These are phyloP conservation scores for Archivesica marissinica DNA, from an alignment of 1,140 invertebrate genomes.

Conservation along the genomic window DNA sequence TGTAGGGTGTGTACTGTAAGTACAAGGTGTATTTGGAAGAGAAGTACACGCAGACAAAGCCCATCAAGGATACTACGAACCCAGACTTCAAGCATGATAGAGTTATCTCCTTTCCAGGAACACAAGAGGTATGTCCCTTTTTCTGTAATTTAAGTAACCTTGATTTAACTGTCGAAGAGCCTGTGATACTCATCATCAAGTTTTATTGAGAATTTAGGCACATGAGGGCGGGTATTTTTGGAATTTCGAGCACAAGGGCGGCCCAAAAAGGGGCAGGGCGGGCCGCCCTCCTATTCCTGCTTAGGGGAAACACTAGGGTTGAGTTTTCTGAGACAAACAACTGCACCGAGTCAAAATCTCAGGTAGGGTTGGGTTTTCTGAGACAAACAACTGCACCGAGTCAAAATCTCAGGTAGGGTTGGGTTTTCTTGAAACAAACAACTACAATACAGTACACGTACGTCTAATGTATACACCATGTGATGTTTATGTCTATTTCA, in stretches of 20 bases:
- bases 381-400: not conserved
- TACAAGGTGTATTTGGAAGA: constrained; percentile 83
- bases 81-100: constrained; percentile 86
- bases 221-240: not conserved
- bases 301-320: not conserved
- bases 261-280: not conserved
- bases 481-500: constrained; percentile 70
- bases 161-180: no score
- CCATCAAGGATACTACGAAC: constrained; percentile 84
- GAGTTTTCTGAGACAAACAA: not conserved
- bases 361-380: not conserved
- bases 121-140: constrained; percentile 10
- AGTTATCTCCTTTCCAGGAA: constrained; percentile 77
- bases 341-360: not conserved
- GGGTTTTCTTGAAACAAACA: not conserved
- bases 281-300: not conserved
- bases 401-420: not conserved
- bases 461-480: no score
- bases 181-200: no score
- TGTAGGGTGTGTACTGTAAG: constrained; percentile 80
- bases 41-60: constrained; percentile 84
- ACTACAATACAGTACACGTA: not conserved
- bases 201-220: not conserved
- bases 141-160: no score
- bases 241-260: not conserved